Evolutionary conservation across 2,797 vertebrate genomes (phyloP).

Genomic region (Enteromius treurensis): DNA sequence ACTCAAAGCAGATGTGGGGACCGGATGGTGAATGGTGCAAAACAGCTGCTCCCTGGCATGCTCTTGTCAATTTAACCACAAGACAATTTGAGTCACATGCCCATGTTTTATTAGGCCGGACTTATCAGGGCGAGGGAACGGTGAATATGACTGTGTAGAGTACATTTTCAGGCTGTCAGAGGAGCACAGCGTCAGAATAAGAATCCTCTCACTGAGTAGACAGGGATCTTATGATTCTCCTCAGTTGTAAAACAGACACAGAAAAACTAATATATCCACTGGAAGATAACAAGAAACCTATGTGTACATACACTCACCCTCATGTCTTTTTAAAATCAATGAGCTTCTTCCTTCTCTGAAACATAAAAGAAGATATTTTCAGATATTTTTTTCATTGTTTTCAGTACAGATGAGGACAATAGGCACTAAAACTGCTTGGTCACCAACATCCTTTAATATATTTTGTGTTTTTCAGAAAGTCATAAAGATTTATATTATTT

Average conservation of each 20-base stretch:
- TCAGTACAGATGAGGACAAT: not conserved
- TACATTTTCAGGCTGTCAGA: no score
- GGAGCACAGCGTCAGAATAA: not conserved
- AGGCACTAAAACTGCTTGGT: not conserved
- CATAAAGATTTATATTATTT: not conserved
- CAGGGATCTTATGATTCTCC: conserved; percentile 25
- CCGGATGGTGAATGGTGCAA: conserved; percentile 35
- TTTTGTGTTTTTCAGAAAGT: not conserved
- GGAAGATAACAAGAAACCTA: not conserved
- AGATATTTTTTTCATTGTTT: not conserved
- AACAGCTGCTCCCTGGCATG: conserved; percentile 27
- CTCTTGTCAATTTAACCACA: conserved; percentile 51
- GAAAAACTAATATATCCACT: not conserved
- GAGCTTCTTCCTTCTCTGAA: not conserved
- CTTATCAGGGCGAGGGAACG: conserved; percentile 6
- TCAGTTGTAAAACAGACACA: not conserved
- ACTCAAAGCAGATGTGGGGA: conserved; percentile 19
- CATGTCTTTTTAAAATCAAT: not conserved
- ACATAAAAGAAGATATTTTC: not conserved
- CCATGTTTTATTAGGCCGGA: conserved; percentile 24
- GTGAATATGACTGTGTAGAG: conserved; percentile 26
- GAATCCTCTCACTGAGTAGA: conserved; percentile 3
- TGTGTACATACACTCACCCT: not conserved
- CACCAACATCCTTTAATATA: not conserved
- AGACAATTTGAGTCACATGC: conserved; percentile 45